Base-by-base conservation (phyloP, 2,888 invertebrate genomes). In the Rhodophaea formosa region DNA sequence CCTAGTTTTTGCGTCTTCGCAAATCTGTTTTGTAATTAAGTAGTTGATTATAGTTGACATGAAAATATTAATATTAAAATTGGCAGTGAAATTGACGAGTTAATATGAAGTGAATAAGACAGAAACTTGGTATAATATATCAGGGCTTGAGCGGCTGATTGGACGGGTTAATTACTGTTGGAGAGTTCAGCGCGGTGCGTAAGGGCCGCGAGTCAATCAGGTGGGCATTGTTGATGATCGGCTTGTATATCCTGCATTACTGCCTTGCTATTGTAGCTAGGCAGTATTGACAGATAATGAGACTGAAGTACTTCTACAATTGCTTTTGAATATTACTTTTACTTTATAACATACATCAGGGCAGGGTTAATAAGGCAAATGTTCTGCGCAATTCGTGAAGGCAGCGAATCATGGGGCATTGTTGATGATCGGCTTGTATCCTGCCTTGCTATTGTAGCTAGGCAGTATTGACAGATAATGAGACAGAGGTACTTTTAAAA, bases 81-180 rank as follows among this genome's bases (percentile, higher is more conserved):
- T 10, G 39, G 3, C 39, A 10, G 12, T 39, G 39, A 39, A 35
- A 35, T 39, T 12, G n/a, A 35, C 39, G n/a, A 30, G 30, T 8
- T 10, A 16, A 49, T 32, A 49, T 32, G 7, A 32, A 51, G 51
- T 35, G 32, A 32, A 32, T 8, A 51, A 51, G 51, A 51, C 35
- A 30, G 47, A 15, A 3, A 51, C 32, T 16, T 16, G 51, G 35
- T 51, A 51, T 51, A 16, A 51, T 42, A 43, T 53, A 42, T 53
- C 42, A 53, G 43, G 17, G 29, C n/a, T 43, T 43, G 7, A 29
- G 16, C 15, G 43, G 43, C 3, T 10, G 42, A 43, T 42, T 15
- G 42, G 56, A 49, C 49, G 49, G 49, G 49, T 60, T 59, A 57
- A 57, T 60, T 60, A 56, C 49, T 35, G 14, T 8, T 60, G 60